Evolutionary conservation across 2,888 invertebrate genomes (phyloP), one percentile per base, ranked within the genome.

Genomic region (Drosophila lacicola): DNA sequence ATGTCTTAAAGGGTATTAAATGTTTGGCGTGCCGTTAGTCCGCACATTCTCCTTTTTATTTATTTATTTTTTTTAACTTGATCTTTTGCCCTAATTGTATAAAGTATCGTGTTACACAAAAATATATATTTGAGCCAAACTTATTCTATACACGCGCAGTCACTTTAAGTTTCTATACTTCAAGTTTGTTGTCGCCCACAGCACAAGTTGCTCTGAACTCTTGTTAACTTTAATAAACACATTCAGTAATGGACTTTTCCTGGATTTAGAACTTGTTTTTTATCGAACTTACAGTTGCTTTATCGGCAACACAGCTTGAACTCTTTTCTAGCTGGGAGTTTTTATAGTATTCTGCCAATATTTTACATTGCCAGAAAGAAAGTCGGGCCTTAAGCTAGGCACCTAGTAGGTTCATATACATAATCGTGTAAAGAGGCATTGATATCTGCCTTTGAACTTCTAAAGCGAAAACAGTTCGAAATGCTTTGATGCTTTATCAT

Each of bases 41-140:
- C 25, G 25, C 25, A 45, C 39, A 10, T 56, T n/a, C 33, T 25
- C 36, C 10, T 37, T 54, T 49, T 55, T 42, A 36, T 62, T 54
- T 49, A 14, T 21, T 54, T 62, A 17, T 36, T 14, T 10, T 11
- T 36, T 50, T 36, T 21, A 60, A 39, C 58, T 50, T 53, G 51
- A 66, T 47, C 13, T 57, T 44, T 36, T 2, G 19, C 17, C 63
- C 47, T 64, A 75, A 75, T 64, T 75, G 74, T 70, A 21, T 53
- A 41, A 46, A 36, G 54, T 46, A 44, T 60, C 49, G 14, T 25
- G 14, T 53, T 56, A 41, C 47, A 49, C 11, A 44, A 11, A 11
- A n/a, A 41, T 67, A 55, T 54, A 47, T 41, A 19, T 33, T 19
- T 19, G 36, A 36, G 42, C 49, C 17, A 25, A 19, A 55, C 33